Evolutionary conservation across 2,113 vertebrate species (phyloP), one percentile per base, ranked within the genome.

Genomic region (Silurus asotus): DNA sequence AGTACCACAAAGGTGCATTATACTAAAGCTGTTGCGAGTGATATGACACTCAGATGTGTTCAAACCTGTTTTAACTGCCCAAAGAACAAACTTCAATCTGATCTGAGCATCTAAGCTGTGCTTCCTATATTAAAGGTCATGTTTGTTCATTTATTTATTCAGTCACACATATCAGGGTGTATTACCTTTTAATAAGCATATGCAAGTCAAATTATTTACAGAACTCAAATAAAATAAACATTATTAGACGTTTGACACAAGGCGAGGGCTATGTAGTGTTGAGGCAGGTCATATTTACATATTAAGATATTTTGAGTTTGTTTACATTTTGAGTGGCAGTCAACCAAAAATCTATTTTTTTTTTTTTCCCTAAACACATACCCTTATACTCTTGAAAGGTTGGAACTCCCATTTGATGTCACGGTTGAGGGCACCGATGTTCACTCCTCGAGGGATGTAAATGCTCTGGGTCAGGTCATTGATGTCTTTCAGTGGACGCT

Each of bases 381-480:
- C 98, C 94, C 97, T 94, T 51, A 99, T 89, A 74, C 92, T 97
- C 94, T 96, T 99, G 91, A 87, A 91, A 64, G 98, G 98, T 10
- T 91, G 91, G 90, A 99, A 99, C 59, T 98, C 98, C 98, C 98
- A 99, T 91, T 99, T 98, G 84, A 96, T 23, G 91, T 99, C 97
- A 92, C 95, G 93, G 93, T 96, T 99, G 78, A 99, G 95, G 87
- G 98, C 96, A 7, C 97, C 96, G 25, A 99, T 97, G 1, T 99
- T 99, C 55, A 99, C 96, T 87, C 98, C 98, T 93, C 98, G 94
- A 86, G 98, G 98, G 90, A 99, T 99, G 92, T 99, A 99, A 92
- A 99, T 99, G 89, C 98, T 99, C 88, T 98, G 92, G 28, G 97
- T 99, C 81, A 97, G 90, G 91, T 93, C 92, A 70, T 97, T 98